Evolutionary conservation across 2,797 vertebrate genomes (phyloP), one percentile per base, ranked within the genome.

Genomic region (Pipistrellus kuhlii): DNA sequence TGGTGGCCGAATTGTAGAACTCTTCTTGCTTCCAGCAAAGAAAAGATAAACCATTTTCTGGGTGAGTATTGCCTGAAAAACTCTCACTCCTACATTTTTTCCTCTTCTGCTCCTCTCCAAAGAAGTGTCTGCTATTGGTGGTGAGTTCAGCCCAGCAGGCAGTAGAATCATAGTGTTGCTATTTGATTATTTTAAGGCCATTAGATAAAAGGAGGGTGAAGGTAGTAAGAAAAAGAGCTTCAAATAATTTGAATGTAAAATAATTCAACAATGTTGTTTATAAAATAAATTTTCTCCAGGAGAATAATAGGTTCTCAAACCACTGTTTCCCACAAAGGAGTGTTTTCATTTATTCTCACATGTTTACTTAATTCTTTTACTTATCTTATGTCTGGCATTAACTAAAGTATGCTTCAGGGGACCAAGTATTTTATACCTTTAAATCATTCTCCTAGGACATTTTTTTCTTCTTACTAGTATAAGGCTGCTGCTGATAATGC

Each of bases 221-320:
- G 18, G 71, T 55, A 82, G 55, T 71, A 83, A 78, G 69, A 38
- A 3, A 83, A 64, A 77, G 55, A 38, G 14, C 18, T 20, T 87
- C 62, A 55, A 72, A 55, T 64, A n/a, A 35, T n/a, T 35, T n/a
- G 32, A 35, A 90, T 71, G 23, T 72, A 83, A 87, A 57, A 76
- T 51, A 93, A 72, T 90, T 46, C 44, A 90, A 27, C 77, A 86
- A 76, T 55, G 86, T 46, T n/a, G 23, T 64, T 78, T 55, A 72
- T 1, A 41, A 77, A 87, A 72, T 18, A 77, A 48, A 35, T 7
- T 81, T 92, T 81, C 81, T 69, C 5, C 46, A 25, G 41, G 44
- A 68, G 53, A 86, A 17, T 53, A 62, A 68, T 21, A 90, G n/a
- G 2, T 38, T 83, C n/a, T 90, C 38, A 76, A 82, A 86, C 53